Base-by-base conservation (phyloP, 2,113 vertebrate species). In the Oxyruncus cristatus region DNA sequence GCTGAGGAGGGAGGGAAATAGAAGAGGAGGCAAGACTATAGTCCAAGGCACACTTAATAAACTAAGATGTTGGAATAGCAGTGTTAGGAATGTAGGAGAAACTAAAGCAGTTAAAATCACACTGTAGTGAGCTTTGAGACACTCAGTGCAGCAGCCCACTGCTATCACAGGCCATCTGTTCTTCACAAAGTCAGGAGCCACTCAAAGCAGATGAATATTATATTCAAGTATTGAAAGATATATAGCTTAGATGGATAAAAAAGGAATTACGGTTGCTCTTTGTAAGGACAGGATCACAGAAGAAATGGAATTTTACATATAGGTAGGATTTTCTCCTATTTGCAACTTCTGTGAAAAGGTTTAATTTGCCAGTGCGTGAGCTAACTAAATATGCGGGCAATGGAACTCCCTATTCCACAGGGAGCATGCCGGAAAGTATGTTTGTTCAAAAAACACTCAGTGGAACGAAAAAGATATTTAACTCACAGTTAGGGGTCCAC, bases 271-370 rank as follows among this genome's bases (percentile, higher is more conserved):
- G 11, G 22, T 59, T 75, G 62, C 30, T 68, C 8, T 24, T 80
- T 72, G 13, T 59, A 72, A 91, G 28, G n/a, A 49, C 24, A 82
- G 47, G 18, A 79, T 65, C 41, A 83, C 22, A 78, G 73, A 72
- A 84, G 35, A 89, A 92, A 58, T 6, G 46, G 30, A n/a, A 56
- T 87, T 89, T 66, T 93, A 27, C 9, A 37, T 28, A 22, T 14
- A 67, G 35, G 33, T 74, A 35, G 71, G 42, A 55, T 81, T 85
- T 83, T 94, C 46, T 89, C 89, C 49, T 76, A 42, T 76, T 88
- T 91, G 46, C 50, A 85, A 14, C n/a, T 88, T 83, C 78, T 89
- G 18, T 58, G 19, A 72, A 94, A 93, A 93, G n/a, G 32, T 80
- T 83, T 35, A 61, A 79, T 47, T 89, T 92, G 27, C 27, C 67